Base-by-base conservation (phyloP, 1,140 invertebrate species). In the Melanaphis sacchari region DNA sequence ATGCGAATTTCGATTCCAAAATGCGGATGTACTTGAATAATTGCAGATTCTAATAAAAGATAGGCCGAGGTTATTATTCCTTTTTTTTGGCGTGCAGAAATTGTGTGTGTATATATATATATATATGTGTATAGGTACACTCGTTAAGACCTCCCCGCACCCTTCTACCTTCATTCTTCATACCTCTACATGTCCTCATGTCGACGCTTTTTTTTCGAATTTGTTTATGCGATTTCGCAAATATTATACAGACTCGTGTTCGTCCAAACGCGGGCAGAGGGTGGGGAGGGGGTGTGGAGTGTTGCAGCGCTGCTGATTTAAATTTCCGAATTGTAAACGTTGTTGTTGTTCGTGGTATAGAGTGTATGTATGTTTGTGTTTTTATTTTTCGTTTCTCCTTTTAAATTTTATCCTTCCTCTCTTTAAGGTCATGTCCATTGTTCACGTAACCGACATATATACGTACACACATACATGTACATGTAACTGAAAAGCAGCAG, bases 171-270 rank as follows among this genome's bases (percentile, higher is more conserved):
- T 82, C 81, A 1, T 5, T 40, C 36, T 36, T 82, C 22, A 18
- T 18, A n/a, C 31, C 59, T 18, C n/a, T n/a, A n/a, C 59, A n/a
- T 76, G 59, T 76, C 59, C 59, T 76, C 11, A 76, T 18, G n/a
- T 36, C 43, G 46, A 36, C 88, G 36, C 11, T 11, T 90, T 90
- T 54, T 54, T 36, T 24, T 36, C 52, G 40, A 90, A 90, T 90
- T 90, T n/a, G 41, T 90, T 90, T 90, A 90, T 66, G 31, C n/a
- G 89, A 90, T 90, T 90, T 90, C 52, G 54, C 89, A 90, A 90
- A 90, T 24, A 36, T 52, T 38, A 54, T 18, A 89, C 87, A 76
- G 31, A 76, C 59, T 76, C 5, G 31, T 2, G 59, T n/a, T 15
- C 59, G 31, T n/a, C n/a, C 21, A 18, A 11, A 46, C n/a, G n/a